Evolutionary conservation across 2,797 vertebrate genomes (phyloP), one percentile per base, ranked within the genome.

Genomic region (Enteromius afrohamiltoni): DNA sequence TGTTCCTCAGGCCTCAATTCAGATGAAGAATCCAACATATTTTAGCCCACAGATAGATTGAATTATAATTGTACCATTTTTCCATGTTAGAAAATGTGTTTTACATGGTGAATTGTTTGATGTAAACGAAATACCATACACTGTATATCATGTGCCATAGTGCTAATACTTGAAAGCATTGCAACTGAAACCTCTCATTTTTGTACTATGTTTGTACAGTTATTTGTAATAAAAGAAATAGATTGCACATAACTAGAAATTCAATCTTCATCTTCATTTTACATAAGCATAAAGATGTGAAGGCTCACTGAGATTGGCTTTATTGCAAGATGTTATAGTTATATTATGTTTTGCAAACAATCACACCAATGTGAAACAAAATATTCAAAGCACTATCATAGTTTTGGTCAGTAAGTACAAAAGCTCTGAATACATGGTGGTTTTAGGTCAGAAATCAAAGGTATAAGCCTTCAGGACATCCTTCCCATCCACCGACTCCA

Each of bases 381-480:
- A 4, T 10, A 7, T 49, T 40, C 14, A 42, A 42, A 42, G 45
- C 65, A 21, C 34, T 13, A 42, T 68, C 34, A 40, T 13, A 4
- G 17, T 58, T 51, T 34, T 64, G 53, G n/a, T 74, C 69, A 65
- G 31, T 29, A n/a, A 62, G 58, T 45, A 11, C 1, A 58, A 42
- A 64, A 31, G 16, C 31, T n/a, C 26, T 67, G 29, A 78, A 64
- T n/a, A 64, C 53, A 31, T 34, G 40, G 14, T 60, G 37, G 6
- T 94, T 29, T 62, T 29, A 51, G 70, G 9, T 74, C 91, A 95
- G 21, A 88, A 89, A 74, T 90, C 92, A 85, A 95, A 95, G 29
- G 89, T 88, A 80, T 94, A 95, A 0, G 91, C 93, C 88, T 95
- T 95, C 62, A 95, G 85, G 71, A 93, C 90, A 9, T 96, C 95